Evolutionary conservation across 2,797 vertebrate species (phyloP), one percentile per base, ranked within the genome.

Genomic region (Lutjanus argentimaculatus): DNA sequence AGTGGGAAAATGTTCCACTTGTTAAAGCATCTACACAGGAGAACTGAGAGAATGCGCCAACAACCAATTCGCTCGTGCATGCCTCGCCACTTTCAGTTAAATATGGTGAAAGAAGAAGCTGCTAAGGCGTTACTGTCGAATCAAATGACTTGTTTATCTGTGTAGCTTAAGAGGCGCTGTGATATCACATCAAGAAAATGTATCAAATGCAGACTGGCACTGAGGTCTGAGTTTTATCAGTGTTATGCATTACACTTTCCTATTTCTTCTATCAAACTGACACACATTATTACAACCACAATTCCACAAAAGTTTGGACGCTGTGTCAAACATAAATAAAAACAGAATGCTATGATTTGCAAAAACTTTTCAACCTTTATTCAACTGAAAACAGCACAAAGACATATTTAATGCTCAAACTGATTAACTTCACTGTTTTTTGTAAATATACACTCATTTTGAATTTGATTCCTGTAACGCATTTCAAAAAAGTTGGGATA

Each of bases 1-100:
- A 90, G 91, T 93, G 92, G 88, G 90, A 92, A 90, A 91, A 88
- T 90, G 89, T 91, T 91, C 90, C 84, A 87, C 91, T 91, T 91
- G 86, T 90, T 87, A 84, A 80, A 90, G 85, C 79, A 75, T 89
- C 88, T 82, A 83, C 90, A 85, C 71, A 52, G 68, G 9, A 74
- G 59, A 89, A 81, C 63, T 82, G 88, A 86, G 83, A 91, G 64
- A 85, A 85, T 80, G 72, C 84, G 84, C 86, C 85, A 89, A 80
- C 83, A 82, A 77, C 82, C 73, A 75, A 84, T 89, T 86, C 79
- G 75, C 77, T 73, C 83, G 66, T 64, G 59, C 36, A 59, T 72
- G 80, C 51, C 82, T 82, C 77, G 69, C 91, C 85, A 85, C 77
- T 84, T 87, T 81, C 71, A 53, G 75, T 89, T 87, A 89, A 91